Evolutionary conservation across 2,113 vertebrate genomes (phyloP).

Genomic region (Australoheros scitulus): DNA sequence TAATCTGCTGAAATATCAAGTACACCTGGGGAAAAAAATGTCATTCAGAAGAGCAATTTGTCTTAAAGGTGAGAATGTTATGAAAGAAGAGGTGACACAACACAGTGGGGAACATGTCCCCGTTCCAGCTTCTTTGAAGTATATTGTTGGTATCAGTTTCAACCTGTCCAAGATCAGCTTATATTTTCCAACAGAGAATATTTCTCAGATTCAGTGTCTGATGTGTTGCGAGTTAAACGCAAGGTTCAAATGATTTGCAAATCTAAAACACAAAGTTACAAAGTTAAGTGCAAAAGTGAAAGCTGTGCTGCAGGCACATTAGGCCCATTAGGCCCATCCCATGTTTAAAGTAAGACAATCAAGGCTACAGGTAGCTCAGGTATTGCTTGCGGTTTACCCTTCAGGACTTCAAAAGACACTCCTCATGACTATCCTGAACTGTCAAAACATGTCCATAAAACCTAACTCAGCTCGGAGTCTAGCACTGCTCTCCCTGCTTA

Average conservation of each 20-base stretch:
- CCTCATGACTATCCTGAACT: conserved; percentile 59
- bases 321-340: conserved; percentile 18
- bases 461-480: conserved; percentile 4
- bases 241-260: not conserved
- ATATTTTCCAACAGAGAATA: not conserved
- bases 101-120: not conserved
- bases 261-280: not conserved
- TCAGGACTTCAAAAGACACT: conserved; percentile 62
- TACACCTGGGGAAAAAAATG: not conserved
- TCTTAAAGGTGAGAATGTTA: not conserved
- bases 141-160: not conserved
- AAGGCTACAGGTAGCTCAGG: conserved; percentile 46
- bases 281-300: conserved; percentile 23
- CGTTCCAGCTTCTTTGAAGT: not conserved
- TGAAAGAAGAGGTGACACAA: not conserved
- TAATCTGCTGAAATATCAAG: not conserved
- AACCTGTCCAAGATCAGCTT: not conserved
- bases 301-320: not conserved
- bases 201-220: not conserved
- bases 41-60: not conserved
- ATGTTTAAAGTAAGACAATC: conserved; percentile 20
- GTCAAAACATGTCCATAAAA: conserved; percentile 69
- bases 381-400: conserved; percentile 61
- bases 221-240: not conserved
- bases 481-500: not conserved